Percentiles rank a stretch among this genome's conserved stretches.
Conservation (phyloP, 2,113 vertebrate genomes). For the Psammodynastes pulverulentus region DNA sequence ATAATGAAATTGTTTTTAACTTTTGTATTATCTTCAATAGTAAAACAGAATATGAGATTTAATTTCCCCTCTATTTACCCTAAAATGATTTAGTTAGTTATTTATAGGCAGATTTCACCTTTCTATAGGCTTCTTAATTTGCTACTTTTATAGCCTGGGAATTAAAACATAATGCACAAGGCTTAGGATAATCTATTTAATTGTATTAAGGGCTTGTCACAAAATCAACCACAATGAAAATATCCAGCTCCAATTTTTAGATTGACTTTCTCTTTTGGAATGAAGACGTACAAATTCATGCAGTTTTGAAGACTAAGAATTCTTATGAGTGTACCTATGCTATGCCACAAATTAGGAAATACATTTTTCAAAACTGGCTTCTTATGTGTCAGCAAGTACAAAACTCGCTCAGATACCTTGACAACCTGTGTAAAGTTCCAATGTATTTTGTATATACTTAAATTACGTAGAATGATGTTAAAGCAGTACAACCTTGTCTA, state of each 20-base stretch:
- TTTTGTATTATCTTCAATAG: conserved; percentile 29
- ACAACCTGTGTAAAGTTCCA: conserved; percentile 75
- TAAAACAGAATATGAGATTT: conserved; percentile 20
- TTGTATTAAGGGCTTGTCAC: conserved; percentile 48
- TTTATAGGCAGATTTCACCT: conserved; percentile 42
- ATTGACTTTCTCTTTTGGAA: conserved; percentile 79
- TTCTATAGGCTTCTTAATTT: conserved; percentile 26
- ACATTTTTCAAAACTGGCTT: conserved; percentile 67
- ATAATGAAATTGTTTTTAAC: conserved; percentile 24
- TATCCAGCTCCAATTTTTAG: conserved; percentile 51
- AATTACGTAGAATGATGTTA: conserved; percentile 78
- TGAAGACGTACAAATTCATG: conserved; percentile 60
- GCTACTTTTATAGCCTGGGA: conserved; percentile 39
- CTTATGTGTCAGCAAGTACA: conserved; percentile 69
- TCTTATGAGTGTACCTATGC: conserved; percentile 70
- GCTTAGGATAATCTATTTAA: conserved; percentile 28
- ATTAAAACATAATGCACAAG: conserved; percentile 25
- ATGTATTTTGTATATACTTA: conserved; percentile 78
- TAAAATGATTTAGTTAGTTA: conserved; percentile 29
- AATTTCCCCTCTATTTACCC: conserved; percentile 52
- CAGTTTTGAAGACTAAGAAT: conserved; percentile 68
- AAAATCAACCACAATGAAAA: not conserved
- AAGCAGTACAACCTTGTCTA: conserved; percentile 79
- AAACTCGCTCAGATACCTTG: conserved; percentile 67
- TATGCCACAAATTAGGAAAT: conserved; percentile 65